Evolutionary conservation across 2,888 invertebrate genomes (phyloP), one percentile per base, ranked within the genome.

Genomic region (Tridacna crocea): DNA sequence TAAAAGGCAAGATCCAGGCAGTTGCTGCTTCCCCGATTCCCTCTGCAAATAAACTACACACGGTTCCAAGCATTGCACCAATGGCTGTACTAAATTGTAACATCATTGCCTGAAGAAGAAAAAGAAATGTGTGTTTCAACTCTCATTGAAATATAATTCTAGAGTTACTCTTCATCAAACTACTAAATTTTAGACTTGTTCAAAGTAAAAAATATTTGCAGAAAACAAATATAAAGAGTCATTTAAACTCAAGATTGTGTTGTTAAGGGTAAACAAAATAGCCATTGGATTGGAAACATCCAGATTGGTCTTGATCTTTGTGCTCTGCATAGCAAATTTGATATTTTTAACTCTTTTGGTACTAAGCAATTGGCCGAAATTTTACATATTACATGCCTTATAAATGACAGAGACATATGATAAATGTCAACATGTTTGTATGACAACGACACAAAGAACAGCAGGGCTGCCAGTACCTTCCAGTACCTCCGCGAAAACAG

Each of bases 81-180:
- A 99, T 93, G 0, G 99, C 99, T 60, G 99, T 99, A 11, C 97
- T 95, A 84, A 99, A 95, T 94, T 99, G 99, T 79, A 99, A 95
- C 92, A 97, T 94, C 97, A 99, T 99, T 0, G 99, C 99, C 96
- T 96, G 90, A 75, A 85, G 85, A 85, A 19, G 55, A 36, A 2
- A 36, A 36, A 36, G 8, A 8, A 36, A 8, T 4, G 36, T 36
- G 36, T 36, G 2, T 36, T 36, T 36, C 36, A 36, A 4, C 8
- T 36, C 36, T 8, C 36, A 36, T 36, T 36, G 3, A 4, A 36
- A 2, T 4, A 4, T 36, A 36, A 36, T 55, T 55, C 10, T n/a
- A 6, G 10, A 55, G 1, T n/a, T 19, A 55, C 55, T 4, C 17
- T 19, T n/a, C 10, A n/a, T 55, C 55, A 55, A 19, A n/a, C 10